phyloP scores from a whole-genome alignment of 2,113 vertebrate species.

The Dipodomys stephensi region DNA sequence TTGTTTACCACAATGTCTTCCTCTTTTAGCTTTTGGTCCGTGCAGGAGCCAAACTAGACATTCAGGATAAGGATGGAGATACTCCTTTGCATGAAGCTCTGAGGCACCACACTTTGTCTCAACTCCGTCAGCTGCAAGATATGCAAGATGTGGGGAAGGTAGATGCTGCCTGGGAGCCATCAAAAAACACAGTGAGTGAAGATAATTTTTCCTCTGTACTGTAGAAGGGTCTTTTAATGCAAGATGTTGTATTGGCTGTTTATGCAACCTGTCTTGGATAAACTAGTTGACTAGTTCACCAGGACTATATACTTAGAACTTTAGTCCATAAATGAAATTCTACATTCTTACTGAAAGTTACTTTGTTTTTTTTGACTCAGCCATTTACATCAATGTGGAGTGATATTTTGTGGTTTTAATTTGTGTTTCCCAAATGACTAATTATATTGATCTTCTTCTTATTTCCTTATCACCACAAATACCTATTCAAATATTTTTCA shows the following conservation, averaged over 20 bases:
- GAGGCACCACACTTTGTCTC: slow-evolving; percentile 97
- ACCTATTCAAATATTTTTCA: slow-evolving; percentile 28
- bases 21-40: slow-evolving; percentile 94
- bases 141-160: slow-evolving; percentile 99
- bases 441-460: slow-evolving; percentile 39
- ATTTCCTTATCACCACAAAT: slow-evolving; percentile 8
- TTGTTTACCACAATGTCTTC: slow-evolving; percentile 48
- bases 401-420: slow-evolving; percentile 23
- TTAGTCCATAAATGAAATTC: slow-evolving; percentile 17
- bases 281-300: background rate
- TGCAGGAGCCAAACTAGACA: slow-evolving; percentile 98
- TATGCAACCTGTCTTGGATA: slow-evolving; percentile 23
- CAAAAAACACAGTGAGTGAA: slow-evolving; percentile 97
- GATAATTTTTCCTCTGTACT: slow-evolving; percentile 60
- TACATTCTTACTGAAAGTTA: slow-evolving; percentile 8
- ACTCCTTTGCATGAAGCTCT: slow-evolving; percentile 98
- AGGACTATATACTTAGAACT: background rate
- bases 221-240: background rate
- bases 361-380: slow-evolving; percentile 1
- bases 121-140: slow-evolving; percentile 98
- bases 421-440: slow-evolving; percentile 32
- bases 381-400: background rate
- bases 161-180: slow-evolving; percentile 97
- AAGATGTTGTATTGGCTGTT: background rate
- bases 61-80: slow-evolving; percentile 99